Base-by-base conservation (phyloP, 2,888 invertebrate genomes). In the Branchellion lobata region DNA sequence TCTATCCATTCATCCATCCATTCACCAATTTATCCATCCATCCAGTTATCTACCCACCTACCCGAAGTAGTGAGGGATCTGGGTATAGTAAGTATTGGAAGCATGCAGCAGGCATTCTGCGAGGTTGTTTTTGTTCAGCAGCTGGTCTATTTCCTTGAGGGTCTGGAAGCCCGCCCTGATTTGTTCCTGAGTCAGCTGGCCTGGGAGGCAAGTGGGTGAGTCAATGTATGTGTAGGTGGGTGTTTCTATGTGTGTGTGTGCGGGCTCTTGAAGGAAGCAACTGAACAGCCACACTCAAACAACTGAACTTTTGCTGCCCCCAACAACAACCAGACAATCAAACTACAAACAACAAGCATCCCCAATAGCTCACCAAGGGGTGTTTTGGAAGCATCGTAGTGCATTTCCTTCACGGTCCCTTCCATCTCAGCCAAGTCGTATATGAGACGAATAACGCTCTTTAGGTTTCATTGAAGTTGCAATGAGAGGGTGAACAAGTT, bases 1-100 rank as follows among this genome's bases (percentile, higher is more conserved):
- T n/a, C n/a, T n/a, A n/a, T n/a, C n/a, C n/a, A n/a, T n/a, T n/a
- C n/a, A n/a, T n/a, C n/a, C n/a, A n/a, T n/a, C n/a, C n/a, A n/a
- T n/a, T n/a, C n/a, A n/a, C n/a, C n/a, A n/a, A n/a, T n/a, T n/a
- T n/a, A n/a, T n/a, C n/a, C n/a, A n/a, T n/a, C n/a, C n/a, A n/a
- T n/a, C n/a, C n/a, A n/a, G n/a, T n/a, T n/a, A n/a, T n/a, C n/a
- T n/a, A n/a, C n/a, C n/a, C n/a, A n/a, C n/a, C n/a, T 84, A 89
- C 89, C 89, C 89, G 85, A 89, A 90, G 80, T 86, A 86, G 84
- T 89, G 89, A 27, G 89, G 89, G 79, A 90, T 89, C 73, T 88
- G 85, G 1, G 89, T 90, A 83, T 90, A 90, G 84, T 89, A 90
- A 8, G 87, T 88, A 85, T 88, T 88, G 84, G 89, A 89, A 0